Evolutionary conservation across 2,113 vertebrate genomes (phyloP).

Genomic region (Dissostichus mawsoni): DNA sequence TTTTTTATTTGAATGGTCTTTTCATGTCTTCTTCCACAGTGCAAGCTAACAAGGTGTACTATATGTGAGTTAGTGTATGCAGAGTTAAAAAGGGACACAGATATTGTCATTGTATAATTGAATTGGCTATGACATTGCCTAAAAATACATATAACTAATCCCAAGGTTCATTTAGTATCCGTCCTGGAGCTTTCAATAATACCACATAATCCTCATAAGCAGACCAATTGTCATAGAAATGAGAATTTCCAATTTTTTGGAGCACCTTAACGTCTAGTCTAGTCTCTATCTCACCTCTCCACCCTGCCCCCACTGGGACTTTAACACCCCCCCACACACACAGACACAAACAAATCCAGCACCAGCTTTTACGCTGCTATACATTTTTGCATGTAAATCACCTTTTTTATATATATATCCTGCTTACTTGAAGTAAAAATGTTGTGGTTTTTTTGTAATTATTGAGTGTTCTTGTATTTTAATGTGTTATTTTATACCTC

Average conservation of each 20-base stretch:
- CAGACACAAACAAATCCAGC: too few relatives aligned
- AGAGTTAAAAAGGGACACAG: neutral
- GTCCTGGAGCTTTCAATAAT: neutral
- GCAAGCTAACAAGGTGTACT: neutral
- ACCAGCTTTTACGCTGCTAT: too few relatives aligned
- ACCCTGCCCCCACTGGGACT: too few relatives aligned
- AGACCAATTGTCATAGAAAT: neutral
- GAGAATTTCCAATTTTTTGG: neutral
- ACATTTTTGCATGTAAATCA: too few relatives aligned
- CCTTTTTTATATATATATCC: too few relatives aligned
- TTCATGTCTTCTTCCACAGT: neutral
- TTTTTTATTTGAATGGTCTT: neutral
- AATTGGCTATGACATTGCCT: neutral
- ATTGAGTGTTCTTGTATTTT: too few relatives aligned
- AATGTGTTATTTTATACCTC: too few relatives aligned
- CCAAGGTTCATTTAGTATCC: neutral
- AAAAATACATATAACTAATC: neutral
- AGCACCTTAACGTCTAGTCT: too few relatives aligned
- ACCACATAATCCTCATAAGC: neutral
- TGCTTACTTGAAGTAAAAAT: too few relatives aligned
- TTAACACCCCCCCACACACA: too few relatives aligned
- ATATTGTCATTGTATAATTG: neutral
- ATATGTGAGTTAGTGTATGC: neutral
- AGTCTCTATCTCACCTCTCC: too few relatives aligned
- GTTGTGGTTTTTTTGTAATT: too few relatives aligned